A percentile compares a stretch with the other conserved stretches of the same genome.
Evolutionary conservation across 2,113 vertebrate species (phyloP).

Genomic region (Ia io): DNA sequence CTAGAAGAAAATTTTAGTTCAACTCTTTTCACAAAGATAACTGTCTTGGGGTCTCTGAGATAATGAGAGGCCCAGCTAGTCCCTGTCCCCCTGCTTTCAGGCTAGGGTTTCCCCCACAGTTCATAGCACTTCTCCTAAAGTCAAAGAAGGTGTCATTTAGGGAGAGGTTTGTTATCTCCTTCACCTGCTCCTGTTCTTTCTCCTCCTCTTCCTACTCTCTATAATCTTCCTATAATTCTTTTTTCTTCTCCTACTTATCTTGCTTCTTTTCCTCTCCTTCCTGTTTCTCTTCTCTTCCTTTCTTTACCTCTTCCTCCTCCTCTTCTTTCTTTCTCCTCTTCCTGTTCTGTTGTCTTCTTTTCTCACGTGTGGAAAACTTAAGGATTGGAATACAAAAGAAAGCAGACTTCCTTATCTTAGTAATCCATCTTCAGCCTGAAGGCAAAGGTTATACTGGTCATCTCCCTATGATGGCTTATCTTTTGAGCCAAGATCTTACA

Average conservation of each 20-base stretch:
- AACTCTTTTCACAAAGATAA: background rate
- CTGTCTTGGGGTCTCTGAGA: background rate
- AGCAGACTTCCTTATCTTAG: background rate
- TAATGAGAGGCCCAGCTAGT: background rate
- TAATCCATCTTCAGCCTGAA: background rate
- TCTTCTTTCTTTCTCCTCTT: background rate
- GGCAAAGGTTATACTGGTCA: background rate
- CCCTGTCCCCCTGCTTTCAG: background rate
- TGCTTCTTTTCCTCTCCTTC: background rate
- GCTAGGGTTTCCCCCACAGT: background rate
- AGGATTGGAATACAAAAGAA: background rate
- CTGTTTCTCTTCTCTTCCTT: background rate
- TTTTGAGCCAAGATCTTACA: background rate
- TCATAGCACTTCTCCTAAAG: background rate
- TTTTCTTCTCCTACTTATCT: background rate
- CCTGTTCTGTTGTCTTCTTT: background rate
- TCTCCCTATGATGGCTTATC: background rate
- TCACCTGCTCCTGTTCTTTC: background rate
- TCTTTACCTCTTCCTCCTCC: background rate
- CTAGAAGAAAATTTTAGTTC: background rate
- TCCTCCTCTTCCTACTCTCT: background rate
- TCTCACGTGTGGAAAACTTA: background rate
- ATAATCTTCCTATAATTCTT: background rate
- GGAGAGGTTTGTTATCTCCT: too few species aligned
- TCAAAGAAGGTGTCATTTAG: background rate